phyloP scores from a whole-genome alignment of 92 coral and sea anemone species.

The Umimayanthus chanpuru region DNA sequence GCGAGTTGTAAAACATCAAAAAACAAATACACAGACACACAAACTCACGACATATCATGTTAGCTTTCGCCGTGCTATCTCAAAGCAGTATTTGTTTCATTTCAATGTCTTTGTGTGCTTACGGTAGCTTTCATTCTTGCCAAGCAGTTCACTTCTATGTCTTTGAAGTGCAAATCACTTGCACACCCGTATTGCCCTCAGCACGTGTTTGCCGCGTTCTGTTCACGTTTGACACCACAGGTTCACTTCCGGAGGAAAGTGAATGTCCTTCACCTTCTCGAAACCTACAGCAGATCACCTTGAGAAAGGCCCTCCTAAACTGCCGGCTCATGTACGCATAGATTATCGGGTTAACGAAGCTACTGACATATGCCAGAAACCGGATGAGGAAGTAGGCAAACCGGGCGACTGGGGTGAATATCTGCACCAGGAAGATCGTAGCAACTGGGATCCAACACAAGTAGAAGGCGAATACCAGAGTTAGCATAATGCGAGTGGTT shows the following conservation, averaged over 20 bases:
- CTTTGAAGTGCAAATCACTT: not conserved
- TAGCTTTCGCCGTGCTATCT: not conserved
- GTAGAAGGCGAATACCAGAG: slow-evolving; percentile 35
- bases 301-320: slow-evolving; percentile 31
- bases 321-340: slow-evolving; percentile 44
- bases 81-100: not conserved
- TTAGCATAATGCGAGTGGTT: slow-evolving; percentile 37
- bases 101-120: not conserved
- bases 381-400: slow-evolving; percentile 36
- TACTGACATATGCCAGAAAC: slow-evolving; percentile 34
- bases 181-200: not conserved
- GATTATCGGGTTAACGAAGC: slow-evolving; percentile 35
- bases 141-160: not conserved
- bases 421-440: slow-evolving; percentile 37
- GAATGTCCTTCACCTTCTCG: not conserved
- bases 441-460: slow-evolving; percentile 44
- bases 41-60: not conserved
- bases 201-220: not conserved
- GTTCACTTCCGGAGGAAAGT: not conserved
- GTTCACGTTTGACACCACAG: not conserved
- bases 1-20: too few species aligned
- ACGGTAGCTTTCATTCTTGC: not conserved
- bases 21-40: too few species aligned
- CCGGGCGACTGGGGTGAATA: slow-evolving; percentile 4
- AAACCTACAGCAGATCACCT: not conserved